These are phyloP conservation scores for Scelioninae gen. 2 DNA, from an alignment of 2,888 invertebrate species.

Conservation along the genomic window DNA sequence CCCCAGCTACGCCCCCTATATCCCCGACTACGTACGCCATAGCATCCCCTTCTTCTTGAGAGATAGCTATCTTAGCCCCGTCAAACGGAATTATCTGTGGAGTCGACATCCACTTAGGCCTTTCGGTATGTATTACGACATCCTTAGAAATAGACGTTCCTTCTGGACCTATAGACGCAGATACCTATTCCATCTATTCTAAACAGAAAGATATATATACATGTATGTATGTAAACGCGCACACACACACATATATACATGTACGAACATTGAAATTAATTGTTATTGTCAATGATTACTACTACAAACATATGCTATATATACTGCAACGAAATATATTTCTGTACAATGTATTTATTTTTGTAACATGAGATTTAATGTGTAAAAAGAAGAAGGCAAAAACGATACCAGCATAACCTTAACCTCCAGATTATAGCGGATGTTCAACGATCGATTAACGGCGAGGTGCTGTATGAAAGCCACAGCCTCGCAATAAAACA, in stretches of 20 bases:
- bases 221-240: too few relatives aligned
- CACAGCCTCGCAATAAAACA: slow-evolving; percentile 42
- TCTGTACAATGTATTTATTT: slow-evolving; percentile 39
- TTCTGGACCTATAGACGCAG: slow-evolving; percentile 44
- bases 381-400: slow-evolving; percentile 3
- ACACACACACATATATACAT: too few relatives aligned
- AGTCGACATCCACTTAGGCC: slow-evolving; percentile 93
- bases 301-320: slow-evolving; percentile 1
- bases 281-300: slow-evolving; percentile 2
- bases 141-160: slow-evolving; percentile 48
- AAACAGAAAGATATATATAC: not conserved
- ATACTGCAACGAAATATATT: slow-evolving; percentile 15
- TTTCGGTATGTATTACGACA: slow-evolving; percentile 83
- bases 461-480: slow-evolving; percentile 14
- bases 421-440: slow-evolving; percentile 40
- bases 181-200: slow-evolving; percentile 23
- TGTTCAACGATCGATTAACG: slow-evolving; percentile 36
- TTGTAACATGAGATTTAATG: slow-evolving; percentile 34
- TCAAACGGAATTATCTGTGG: slow-evolving; percentile 94
- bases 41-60: slow-evolving; percentile 87
- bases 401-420: slow-evolving; percentile 15
- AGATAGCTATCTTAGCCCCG: slow-evolving; percentile 92
- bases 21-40: slow-evolving; percentile 80
- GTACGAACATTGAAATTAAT: not conserved
- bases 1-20: slow-evolving; percentile 87